Evolutionary conservation across 2,113 vertebrate species (phyloP), one percentile per base, ranked within the genome.

Genomic region (Fulmarus glacialis): DNA sequence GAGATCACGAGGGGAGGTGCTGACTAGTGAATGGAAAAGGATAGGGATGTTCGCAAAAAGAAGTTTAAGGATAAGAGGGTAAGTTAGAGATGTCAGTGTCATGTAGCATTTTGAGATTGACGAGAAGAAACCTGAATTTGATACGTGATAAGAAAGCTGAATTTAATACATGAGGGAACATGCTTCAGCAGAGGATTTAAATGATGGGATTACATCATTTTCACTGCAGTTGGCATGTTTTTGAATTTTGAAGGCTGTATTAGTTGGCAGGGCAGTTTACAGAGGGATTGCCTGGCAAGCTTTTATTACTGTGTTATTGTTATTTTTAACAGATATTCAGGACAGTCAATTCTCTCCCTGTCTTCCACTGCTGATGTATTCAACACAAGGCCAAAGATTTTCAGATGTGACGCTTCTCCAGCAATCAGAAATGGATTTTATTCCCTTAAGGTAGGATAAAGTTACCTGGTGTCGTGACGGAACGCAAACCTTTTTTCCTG

Each of bases 361-460:
- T 60, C 98, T 99, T 53, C 97, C 97, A 4, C 93, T 99, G 63
- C 80, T 99, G 95, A 98, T 94, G 15, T 82, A 70, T 58, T 90
- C 97, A 52, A 94, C 87, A 36, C 94, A 80, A 89, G 95, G 96
- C 59, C 97, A 94, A 27, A 96, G 95, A 42, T 81, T 97, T 92
- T 97, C 97, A 32, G 95, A 98, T 40, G 98, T 98, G 78, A 98
- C 96, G 0, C 93, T 99, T 67, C 98, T 99, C 93, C 98, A 99
- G 67, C 98, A 97, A 83, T 99, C 98, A 58, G 98, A 98, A 59
- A 67, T 96, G 89, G 98, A 99, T 77, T 99, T 99, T 98, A 97
- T 96, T 55, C 98, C 99, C 95, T 97, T 99, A 85, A 99, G 99
- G 99, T 99, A 98, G 91, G 95, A 53, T 80, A n/a, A 83, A 85